Base-by-base conservation (phyloP, 2,113 vertebrate genomes). In the Misgurnus anguillicaudatus region DNA sequence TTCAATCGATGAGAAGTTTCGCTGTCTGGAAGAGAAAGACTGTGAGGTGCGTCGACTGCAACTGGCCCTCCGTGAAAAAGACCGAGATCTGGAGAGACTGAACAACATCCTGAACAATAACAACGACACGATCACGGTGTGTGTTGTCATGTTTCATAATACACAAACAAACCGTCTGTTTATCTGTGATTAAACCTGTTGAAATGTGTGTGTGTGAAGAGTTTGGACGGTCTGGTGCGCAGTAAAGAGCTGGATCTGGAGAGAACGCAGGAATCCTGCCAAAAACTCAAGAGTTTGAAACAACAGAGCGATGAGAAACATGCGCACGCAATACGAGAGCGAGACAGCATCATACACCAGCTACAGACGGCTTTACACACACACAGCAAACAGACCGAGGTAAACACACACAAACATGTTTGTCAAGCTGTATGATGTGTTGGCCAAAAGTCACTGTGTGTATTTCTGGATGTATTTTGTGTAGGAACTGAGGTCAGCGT, bases 1-100 rank as follows among this genome's bases (percentile, higher is more conserved):
- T 81, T 93, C 95, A 0, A 94, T 99, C 0, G 96, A 97, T 80
- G 96, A 97, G 45, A 99, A 97, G 88, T 98, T 95, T 86, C 89
- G 69, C 80, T 92, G 94, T 68, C 88, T 98, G 80, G 95, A 98
- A 88, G 94, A 96, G 78, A 96, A 94, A 47, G 96, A 99, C 68
- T 91, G 88, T 8, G 95, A 98, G 82, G 88, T 96, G 65, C 94
- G 91, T 6, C 92, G 90, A 64, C 93, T 99, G 11, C 95, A 85
- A 21, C 88, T 94, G 48, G 92, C 93, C 0, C 38, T 96, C 48
- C 89, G 95, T 63, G 96, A 97, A 82, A 93, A 88, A 70, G 94
- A 96, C 21, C 84, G 88, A 3, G 97, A 99, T 90, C 68, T 97
- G 86, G 95, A 98, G 86, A 91, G 94, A 42, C 89, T 99, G 51